A percentile compares a stretch with the other conserved stretches of the same genome.
phyloP scores from a whole-genome alignment of 2,888 invertebrate genomes.

The Globia sparganii region DNA sequence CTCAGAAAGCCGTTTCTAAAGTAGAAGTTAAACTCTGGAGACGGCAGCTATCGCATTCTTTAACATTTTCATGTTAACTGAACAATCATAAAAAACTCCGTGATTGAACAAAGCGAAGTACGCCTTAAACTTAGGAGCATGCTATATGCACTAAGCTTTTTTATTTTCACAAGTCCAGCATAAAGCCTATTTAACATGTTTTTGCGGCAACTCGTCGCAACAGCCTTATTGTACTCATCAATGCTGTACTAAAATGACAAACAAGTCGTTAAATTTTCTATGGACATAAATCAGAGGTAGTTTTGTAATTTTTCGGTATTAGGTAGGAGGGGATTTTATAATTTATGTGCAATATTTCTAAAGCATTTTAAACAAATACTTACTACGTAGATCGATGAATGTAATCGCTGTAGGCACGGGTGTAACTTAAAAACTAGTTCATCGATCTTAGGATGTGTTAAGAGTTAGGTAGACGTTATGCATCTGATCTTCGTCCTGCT shows the following conservation, averaged over 20 bases:
- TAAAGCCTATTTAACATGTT: slow-evolving; percentile 77
- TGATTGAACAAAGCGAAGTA: slow-evolving; percentile 61
- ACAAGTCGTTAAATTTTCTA: slow-evolving; percentile 79
- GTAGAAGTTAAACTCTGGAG: slow-evolving; percentile 14
- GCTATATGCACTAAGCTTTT: slow-evolving; percentile 58
- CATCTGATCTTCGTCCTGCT: slow-evolving; percentile 5
- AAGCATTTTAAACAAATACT: slow-evolving; percentile 55
- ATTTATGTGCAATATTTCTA: slow-evolving; percentile 62
- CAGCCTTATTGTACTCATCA: slow-evolving; percentile 78
- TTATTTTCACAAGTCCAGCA: slow-evolving; percentile 69
- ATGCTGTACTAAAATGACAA: slow-evolving; percentile 79
- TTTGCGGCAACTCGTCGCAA: slow-evolving; percentile 73
- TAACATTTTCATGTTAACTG: slow-evolving; percentile 62
- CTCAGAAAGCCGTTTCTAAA: neutral
- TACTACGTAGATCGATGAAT: slow-evolving; percentile 38
- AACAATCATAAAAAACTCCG: slow-evolving; percentile 58
- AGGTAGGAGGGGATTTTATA: slow-evolving; percentile 61
- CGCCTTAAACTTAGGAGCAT: slow-evolving; percentile 53
- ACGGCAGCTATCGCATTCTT: slow-evolving; percentile 47
- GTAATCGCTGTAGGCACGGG: slow-evolving; percentile 23
- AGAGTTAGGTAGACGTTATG: slow-evolving; percentile 2
- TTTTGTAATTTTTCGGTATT: slow-evolving; percentile 68
- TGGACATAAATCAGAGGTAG: slow-evolving; percentile 76
- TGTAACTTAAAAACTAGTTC: slow-evolving; percentile 42
- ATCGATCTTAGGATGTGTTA: slow-evolving; percentile 37